Evolutionary conservation across 2,888 invertebrate species (phyloP).

Genomic region (Ecliptopera silaceata): DNA sequence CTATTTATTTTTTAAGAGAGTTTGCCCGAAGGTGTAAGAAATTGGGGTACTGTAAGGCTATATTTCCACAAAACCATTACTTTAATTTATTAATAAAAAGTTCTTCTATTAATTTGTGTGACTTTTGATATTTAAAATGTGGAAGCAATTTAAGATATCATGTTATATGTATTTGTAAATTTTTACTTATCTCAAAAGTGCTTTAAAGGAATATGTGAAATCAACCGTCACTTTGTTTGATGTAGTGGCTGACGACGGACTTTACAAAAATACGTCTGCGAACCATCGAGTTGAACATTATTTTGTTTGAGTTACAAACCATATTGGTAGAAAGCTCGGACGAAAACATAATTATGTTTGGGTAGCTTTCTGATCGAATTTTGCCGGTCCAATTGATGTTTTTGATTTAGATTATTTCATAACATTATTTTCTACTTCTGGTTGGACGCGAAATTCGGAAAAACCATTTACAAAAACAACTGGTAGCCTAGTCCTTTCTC

Average conservation of each 20-base stretch:
- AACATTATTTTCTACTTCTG: constrained; percentile 11
- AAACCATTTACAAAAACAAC: not conserved
- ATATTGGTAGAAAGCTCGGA: constrained; percentile 39
- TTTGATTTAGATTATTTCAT: constrained; percentile 28
- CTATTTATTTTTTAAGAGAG: constrained; percentile 22
- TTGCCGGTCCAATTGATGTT: constrained; percentile 41
- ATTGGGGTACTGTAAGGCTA: constrained; percentile 5
- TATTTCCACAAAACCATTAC: not conserved
- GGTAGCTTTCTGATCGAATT: constrained; percentile 49
- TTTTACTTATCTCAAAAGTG: too few relatives aligned
- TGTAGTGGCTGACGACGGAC: not conserved
- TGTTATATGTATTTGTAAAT: too few relatives aligned
- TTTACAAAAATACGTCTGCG: constrained; percentile 10
- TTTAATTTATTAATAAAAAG: too few relatives aligned
- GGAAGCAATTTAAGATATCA: too few relatives aligned
- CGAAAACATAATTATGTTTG: constrained; percentile 51
- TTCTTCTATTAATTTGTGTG: too few relatives aligned
- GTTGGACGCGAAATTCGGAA: not conserved
- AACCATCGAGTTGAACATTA: constrained; percentile 26
- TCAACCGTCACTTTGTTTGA: not conserved
- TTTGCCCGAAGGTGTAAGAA: constrained; percentile 5
- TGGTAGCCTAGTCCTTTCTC: too few relatives aligned
- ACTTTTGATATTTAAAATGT: too few relatives aligned
- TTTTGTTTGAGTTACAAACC: constrained; percentile 36
- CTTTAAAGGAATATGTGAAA: too few relatives aligned